Evolutionary conservation across 1,140 invertebrate genomes (phyloP), one percentile per base, ranked within the genome.

Genomic region (Calephelis virginiensis): DNA sequence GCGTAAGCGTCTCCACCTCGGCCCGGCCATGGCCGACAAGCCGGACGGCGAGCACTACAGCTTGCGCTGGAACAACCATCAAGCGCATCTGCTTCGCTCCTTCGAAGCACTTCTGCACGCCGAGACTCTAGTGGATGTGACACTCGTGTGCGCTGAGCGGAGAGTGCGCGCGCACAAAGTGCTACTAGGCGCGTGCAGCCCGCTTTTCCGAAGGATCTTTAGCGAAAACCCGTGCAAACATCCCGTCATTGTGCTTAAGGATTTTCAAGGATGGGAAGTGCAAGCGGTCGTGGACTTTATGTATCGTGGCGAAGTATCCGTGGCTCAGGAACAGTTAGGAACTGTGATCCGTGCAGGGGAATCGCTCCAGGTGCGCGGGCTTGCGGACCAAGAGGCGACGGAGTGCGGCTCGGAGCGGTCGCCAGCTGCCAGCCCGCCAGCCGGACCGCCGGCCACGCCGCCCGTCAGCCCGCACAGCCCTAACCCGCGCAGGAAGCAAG

Each of bases 151-250:
- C 83, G 94, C 96, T 46, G 96, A 97, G 82, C 94, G 94, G 53
- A 94, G 95, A 70, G 94, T 97, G 66, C 94, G 95, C 73, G 96
- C 97, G 9, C 97, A 98, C 91, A 98, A 97, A 90, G 96, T 98
- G 69, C 95, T 98, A 40, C 93, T 98, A 6, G 97, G 96, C 76
- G 96, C 96, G 43, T 97, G 96, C 93, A 97, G 96, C 82, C 96
- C 97, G 4, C 97, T 97, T 80, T 98, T 98, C 85, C 94, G 97
- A 76, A 93, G 95, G 77, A 96, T 98, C 82, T 97, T 98, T 82
- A 94, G 95, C 64, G 96, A 97, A 75, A 97, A 96, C 75, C 96
- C 97, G n/a, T 98, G 96, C 92, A 97, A 98, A 81, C 97, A 98
- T 85, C 97, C 97, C 9, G 96, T 98, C 61, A 97, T 98, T 80